These are phyloP conservation scores for Cydia amplana DNA, from an alignment of 1,140 invertebrate species.

Conservation along the genomic window DNA sequence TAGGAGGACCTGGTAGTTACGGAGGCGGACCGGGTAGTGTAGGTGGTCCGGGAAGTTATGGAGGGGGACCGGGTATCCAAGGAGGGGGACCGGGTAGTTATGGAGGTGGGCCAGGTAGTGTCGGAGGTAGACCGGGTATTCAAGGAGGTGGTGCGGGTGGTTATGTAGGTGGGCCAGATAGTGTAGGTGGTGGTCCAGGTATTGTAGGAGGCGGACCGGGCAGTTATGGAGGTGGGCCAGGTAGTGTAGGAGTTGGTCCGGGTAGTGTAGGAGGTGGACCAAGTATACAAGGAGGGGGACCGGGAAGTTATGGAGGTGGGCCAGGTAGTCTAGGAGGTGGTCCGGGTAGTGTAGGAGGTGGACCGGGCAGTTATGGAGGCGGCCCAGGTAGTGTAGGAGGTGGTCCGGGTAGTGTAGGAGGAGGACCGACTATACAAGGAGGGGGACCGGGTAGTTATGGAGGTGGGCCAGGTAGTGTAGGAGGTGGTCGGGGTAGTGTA, in stretches of 20 bases:
- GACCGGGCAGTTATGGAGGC: conserved; percentile 20
- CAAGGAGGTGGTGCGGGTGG: conserved; percentile 19
- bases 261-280: conserved; percentile 7
- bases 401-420: conserved; percentile 15
- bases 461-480: conserved; percentile 8
- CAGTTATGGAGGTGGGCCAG: neutral
- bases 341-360: conserved; percentile 7
- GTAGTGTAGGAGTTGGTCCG: neutral
- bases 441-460: conserved; percentile 5
- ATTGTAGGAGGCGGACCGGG: neutral
- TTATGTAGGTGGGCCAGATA: conserved; percentile 1
- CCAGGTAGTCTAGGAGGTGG: conserved; percentile 15
- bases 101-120: neutral
- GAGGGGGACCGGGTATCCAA: conserved; percentile 24
- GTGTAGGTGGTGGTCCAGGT: conserved; percentile 34
- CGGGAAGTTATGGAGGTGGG: neutral
- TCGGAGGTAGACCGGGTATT: neutral
- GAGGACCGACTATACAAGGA: neutral
- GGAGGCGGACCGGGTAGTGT: neutral
- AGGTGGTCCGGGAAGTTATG: no score
- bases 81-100: conserved; percentile 31
- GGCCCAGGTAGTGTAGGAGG: conserved; percentile 16
- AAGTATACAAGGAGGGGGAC: neutral
- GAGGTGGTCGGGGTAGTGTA: neutral
- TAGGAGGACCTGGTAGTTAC: neutral